Percentiles rank a stretch among this genome's conserved stretches.
Conservation (phyloP, 2,888 invertebrate genomes). For the Scotopteryx bipunctaria region DNA sequence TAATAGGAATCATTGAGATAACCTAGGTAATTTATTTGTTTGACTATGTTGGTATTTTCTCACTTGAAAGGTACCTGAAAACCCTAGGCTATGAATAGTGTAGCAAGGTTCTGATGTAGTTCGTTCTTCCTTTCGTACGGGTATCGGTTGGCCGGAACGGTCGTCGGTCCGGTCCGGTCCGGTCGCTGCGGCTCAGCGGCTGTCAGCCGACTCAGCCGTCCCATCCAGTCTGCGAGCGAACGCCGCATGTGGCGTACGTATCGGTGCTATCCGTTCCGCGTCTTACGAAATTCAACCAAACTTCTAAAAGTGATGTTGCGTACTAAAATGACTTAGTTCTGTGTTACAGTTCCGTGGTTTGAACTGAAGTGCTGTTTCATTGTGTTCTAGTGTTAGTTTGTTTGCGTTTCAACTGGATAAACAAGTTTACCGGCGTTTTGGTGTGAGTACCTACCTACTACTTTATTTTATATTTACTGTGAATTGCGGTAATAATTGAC, state of each 20-base stretch:
- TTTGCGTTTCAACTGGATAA: slow-evolving; percentile 56
- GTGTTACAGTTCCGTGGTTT: slow-evolving; percentile 58
- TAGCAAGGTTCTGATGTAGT: too few relatives aligned
- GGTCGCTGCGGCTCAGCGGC: neutral
- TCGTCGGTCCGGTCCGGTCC: neutral
- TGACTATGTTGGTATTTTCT: too few relatives aligned
- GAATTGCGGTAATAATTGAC: slow-evolving; percentile 8
- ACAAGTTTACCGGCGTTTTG: slow-evolving; percentile 53
- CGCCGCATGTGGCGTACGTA: slow-evolving; percentile 46
- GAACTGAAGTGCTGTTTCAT: slow-evolving; percentile 33
- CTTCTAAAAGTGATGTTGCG: slow-evolving; percentile 56
- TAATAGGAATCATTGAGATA: too few relatives aligned
- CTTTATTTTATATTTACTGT: slow-evolving; percentile 8
- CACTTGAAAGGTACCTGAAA: too few relatives aligned
- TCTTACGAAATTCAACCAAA: slow-evolving; percentile 51
- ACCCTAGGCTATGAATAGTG: too few relatives aligned
- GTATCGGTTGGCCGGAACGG: neutral
- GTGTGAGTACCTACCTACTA: slow-evolving; percentile 20
- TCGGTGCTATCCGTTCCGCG: slow-evolving; percentile 31
- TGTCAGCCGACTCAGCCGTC: neutral
- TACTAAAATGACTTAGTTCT: slow-evolving; percentile 56
- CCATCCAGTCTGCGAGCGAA: slow-evolving; percentile 58
- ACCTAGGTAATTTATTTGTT: too few relatives aligned
- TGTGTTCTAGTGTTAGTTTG: slow-evolving; percentile 49
- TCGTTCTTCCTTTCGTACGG: neutral